Percentiles rank a stretch among this genome's conserved stretches.
Evolutionary conservation across 2,113 vertebrate genomes (phyloP).

Genomic region (Lampris incognitus): DNA sequence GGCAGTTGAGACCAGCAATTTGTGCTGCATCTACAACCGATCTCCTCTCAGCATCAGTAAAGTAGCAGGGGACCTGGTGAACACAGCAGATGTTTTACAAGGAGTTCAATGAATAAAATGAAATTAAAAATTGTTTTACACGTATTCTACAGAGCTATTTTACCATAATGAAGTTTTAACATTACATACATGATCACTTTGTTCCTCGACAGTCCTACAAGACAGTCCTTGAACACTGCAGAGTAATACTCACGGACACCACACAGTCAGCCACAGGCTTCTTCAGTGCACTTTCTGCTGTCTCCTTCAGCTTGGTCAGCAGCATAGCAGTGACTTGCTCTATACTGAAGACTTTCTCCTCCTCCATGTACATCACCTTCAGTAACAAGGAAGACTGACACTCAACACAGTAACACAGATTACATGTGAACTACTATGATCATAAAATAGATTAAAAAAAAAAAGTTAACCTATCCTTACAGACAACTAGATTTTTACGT

Average conservation of each 20-base stretch:
- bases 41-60: slow-evolving; percentile 94
- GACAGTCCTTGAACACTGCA: not conserved
- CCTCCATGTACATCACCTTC: slow-evolving; percentile 97
- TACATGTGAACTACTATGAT: too few species aligned
- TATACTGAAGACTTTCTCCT: slow-evolving; percentile 94
- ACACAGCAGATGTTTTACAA: not conserved
- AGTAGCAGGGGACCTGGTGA: slow-evolving; percentile 92
- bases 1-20: slow-evolving; percentile 97
- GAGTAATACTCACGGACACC: slow-evolving; percentile 89
- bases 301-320: slow-evolving; percentile 96
- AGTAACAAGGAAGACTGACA: slow-evolving; percentile 1
- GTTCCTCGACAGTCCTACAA: not conserved
- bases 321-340: slow-evolving; percentile 98
- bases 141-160: not conserved
- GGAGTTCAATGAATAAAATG: too few species aligned
- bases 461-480: too few species aligned
- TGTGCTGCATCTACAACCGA: slow-evolving; percentile 97
- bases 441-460: too few species aligned
- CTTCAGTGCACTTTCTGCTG: slow-evolving; percentile 92
- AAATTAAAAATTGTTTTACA: not conserved
- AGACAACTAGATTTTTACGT: too few species aligned
- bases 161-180: not conserved
- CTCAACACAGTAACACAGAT: not conserved
- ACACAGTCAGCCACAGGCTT: slow-evolving; percentile 97
- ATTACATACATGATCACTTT: not conserved